Base-by-base conservation (phyloP, 2,888 invertebrate species). In the Torymus aiolomorphi region DNA sequence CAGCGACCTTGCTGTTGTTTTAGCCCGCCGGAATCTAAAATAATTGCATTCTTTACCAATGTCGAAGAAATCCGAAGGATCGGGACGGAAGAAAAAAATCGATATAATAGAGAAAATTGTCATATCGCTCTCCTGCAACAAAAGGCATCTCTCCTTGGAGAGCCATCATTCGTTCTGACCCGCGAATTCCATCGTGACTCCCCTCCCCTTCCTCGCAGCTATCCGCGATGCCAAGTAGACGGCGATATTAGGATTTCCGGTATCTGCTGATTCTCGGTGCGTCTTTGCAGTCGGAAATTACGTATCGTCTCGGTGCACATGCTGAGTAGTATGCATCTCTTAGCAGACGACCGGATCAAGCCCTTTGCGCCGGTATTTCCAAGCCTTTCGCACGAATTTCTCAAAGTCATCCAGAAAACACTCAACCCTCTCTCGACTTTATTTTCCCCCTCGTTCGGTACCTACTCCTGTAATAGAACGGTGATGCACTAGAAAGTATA, bases 231-330 rank as follows among this genome's bases (percentile, higher is more conserved):
- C 56, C 63, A 57, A 71, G 70, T 75, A 76, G 75, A 75, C 70
- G 59, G 71, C 1, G 49, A 76, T 80, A 80, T 80, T 80, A 71
- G 71, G 70, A 76, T 80, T 75, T 80, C 79, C 71, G 65, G 61
- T 66, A 69, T 76, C 80, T 72, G 61, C 62, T 62, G 18, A 80
- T 76, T 80, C 76, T 76, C 31, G 62, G 61, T 76, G 51, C 71
- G 66, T 72, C 62, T 62, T 61, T 14, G 52, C 13, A 18, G 70
- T 62, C 54, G 67, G 72, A 72, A 80, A 80, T 80, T 80, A 71
- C 66, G 51, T 72, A 18, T 61, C 61, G 65, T 49, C 59, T 70
- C 52, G 56, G 5, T 8, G 42, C 42, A 42, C 42, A 42, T 8
- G 42, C 42, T 5, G 42, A 42, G 42, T 42, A 70, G 62, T 16